Evolutionary conservation across 2,888 invertebrate species (phyloP), one percentile per base, ranked within the genome.

Genomic region (Tanypteryx hageni): DNA sequence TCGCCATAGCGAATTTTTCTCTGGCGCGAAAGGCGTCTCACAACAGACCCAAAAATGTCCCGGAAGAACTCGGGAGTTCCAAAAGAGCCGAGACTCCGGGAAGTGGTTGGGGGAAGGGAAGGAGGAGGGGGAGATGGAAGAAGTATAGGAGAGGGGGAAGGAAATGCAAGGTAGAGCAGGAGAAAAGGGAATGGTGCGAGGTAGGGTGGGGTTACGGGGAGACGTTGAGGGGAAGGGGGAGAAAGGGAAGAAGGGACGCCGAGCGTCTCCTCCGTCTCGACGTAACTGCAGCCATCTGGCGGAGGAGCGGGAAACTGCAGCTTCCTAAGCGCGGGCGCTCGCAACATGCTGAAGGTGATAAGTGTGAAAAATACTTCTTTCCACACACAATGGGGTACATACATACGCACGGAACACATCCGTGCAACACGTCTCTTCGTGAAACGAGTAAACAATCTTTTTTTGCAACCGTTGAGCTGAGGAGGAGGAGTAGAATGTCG

Each of bases 241-340:
- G 9, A 68, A 68, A 22, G 68, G 76, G 76, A 10, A 11, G 22
- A 68, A 68, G 22, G n/a, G 76, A 76, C 76, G 76, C 89, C 64
- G 16, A 18, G 31, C 64, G 58, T 85, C 57, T 56, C 18, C 61
- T 31, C 31, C 31, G n/a, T n/a, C 57, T 56, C 83, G 64, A n/a
- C 89, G 89, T 31, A 16, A 18, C 18, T 31, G 59, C 9, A 44
- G 61, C 44, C 44, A 89, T 89, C 64, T 89, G 89, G 64, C 68
- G 89, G 89, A 31, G 89, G 44, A 22, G 76, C 76, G 22, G 10
- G 11, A 76, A 76, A 76, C 76, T 76, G 27, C n/a, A 76, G 76
- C 76, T 27, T 27, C 13, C 76, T 27, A 76, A 22, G 27, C 76
- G 76, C 76, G 76, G 76, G 76, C 22, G 22, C 27, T 76, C 76